phyloP scores from a whole-genome alignment of 92 coral and sea anemone genomes.

The Diadumene lineata region DNA sequence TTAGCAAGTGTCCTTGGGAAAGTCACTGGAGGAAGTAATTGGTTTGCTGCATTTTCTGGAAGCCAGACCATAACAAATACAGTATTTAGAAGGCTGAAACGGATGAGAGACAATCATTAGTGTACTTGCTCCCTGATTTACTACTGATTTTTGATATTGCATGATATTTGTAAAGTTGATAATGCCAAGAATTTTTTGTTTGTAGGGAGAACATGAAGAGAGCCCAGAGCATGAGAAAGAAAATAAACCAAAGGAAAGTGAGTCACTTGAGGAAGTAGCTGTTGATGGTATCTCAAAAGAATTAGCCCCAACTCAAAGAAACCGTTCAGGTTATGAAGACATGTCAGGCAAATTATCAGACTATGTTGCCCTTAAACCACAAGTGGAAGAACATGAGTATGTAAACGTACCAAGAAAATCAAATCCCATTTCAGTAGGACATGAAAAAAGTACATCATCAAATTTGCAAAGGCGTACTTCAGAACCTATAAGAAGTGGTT shows the following conservation, averaged over 20 bases:
- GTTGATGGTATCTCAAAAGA: not conserved
- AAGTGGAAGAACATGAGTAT: not conserved
- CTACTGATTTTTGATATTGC: no score
- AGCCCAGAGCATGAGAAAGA: no score
- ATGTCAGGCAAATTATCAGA: conserved; percentile 18
- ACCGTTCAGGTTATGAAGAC: conserved; percentile 33
- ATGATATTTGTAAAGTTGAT: no score
- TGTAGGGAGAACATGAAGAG: no score
- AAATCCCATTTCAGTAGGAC: not conserved
- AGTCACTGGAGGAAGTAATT: no score
- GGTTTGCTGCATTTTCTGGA: no score
- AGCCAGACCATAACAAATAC: no score
- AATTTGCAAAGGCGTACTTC: conserved; percentile 24
- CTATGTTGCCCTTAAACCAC: not conserved
- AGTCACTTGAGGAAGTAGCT: not conserved
- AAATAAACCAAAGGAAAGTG: not conserved
- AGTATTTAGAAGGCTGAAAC: no score
- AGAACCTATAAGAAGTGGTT: conserved; percentile 6
- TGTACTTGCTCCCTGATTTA: no score
- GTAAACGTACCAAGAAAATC: not conserved
- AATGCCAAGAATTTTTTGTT: no score
- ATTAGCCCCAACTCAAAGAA: conserved; percentile 2
- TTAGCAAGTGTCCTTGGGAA: no score
- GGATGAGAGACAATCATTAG: no score
- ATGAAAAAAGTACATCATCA: not conserved